Evolutionary conservation across 1,140 invertebrate genomes (phyloP), one percentile per base, ranked within the genome.

Genomic region (Drosophila asahinai): DNA sequence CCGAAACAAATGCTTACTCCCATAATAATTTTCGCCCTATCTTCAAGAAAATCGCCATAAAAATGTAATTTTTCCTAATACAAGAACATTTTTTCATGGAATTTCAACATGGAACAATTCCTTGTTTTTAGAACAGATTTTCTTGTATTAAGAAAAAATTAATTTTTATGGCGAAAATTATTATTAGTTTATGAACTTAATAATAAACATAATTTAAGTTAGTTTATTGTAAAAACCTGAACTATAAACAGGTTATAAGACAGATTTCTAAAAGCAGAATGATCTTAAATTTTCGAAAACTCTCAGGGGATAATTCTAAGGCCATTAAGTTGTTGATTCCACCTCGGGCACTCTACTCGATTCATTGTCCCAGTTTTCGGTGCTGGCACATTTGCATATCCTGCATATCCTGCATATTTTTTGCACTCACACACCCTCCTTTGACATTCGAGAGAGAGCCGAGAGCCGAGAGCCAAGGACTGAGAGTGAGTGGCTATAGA

Each of bases 401-500:
- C 17, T 45, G 43, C 58, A 47, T 47, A 33, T 33, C 33, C 54
- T 57, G 54, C 54, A 57, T 57, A 40, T 57, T 57, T 57, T 57
- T 68, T 38, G 57, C 33, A 25, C 62, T 59, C 30, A 33, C 27
- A 30, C 27, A 11, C 33, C 58, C 43, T 17, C 52, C 48, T 57
- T 47, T 70, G 72, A 62, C 47, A 77, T 54, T 40, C 15, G 36
- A 22, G 38, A 30, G 38, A 30, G 27, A 14, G 36, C 36, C 12
- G 36, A 33, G 25, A 12, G 36, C 11, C 12, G 36, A 36, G 9
- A 12, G 36, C 36, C 17, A 17, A 47, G 14, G 7, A 25, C 40
- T 38, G 57, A 14, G 57, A 25, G 58, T 47, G 52, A 64, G 25
- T 73, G 62, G 80, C 77, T 60, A 83, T 87, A 89, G 83, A 87